phyloP scores from a whole-genome alignment of 2,888 invertebrate species.

The Melieria omissa region DNA sequence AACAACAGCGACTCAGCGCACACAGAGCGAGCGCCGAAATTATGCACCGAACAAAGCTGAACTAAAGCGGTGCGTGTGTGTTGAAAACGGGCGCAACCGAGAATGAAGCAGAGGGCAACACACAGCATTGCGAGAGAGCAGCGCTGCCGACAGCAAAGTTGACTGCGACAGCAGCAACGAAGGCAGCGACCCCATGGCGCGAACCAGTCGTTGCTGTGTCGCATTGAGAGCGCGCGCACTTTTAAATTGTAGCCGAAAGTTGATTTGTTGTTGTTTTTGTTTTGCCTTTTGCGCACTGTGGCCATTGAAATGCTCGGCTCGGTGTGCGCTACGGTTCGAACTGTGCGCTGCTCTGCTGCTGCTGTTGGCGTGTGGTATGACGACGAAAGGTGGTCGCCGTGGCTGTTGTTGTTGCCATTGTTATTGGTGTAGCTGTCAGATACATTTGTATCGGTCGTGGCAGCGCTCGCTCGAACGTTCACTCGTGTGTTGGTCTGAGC shows the following conservation, averaged over 20 bases:
- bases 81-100: background rate
- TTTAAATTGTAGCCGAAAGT: background rate
- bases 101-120: background rate
- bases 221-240: too few relatives aligned
- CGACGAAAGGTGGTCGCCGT: too few relatives aligned
- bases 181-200: background rate
- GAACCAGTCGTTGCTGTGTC: background rate
- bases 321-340: constrained; percentile 1
- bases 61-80: background rate
- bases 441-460: background rate
- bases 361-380: too few relatives aligned
- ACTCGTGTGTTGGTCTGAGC: constrained; percentile 3
- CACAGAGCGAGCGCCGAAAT: constrained; percentile 8
- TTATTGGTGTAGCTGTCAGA: too few relatives aligned
- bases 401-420: too few relatives aligned
- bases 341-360: background rate
- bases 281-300: too few relatives aligned
- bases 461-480: background rate
- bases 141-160: background rate
- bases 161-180: background rate
- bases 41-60: background rate
- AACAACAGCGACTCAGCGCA: background rate
- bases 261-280: too few relatives aligned
- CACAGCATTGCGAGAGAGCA: background rate
- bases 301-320: too few relatives aligned